These are phyloP conservation scores for Echiichthys vipera DNA, from an alignment of 2,797 vertebrate genomes.

Conservation along the genomic window DNA sequence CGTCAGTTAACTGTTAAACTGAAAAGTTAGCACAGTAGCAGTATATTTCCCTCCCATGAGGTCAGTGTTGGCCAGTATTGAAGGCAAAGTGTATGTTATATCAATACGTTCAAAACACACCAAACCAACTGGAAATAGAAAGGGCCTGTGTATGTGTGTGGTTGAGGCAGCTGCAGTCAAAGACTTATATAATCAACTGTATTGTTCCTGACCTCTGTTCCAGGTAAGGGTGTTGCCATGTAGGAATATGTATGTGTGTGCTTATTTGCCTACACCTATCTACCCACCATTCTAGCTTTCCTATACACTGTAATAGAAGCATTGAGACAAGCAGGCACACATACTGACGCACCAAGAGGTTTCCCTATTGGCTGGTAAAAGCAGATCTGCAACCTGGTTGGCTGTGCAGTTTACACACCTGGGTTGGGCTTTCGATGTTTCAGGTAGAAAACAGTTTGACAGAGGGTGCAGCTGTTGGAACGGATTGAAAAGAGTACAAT, in stretches of 20 bases:
- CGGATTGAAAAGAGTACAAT: background rate
- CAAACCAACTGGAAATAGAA: background rate
- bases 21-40: background rate
- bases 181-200: constrained; percentile 33
- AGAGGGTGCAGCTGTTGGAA: constrained; percentile 10
- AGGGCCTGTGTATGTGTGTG: background rate
- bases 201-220: constrained; percentile 47
- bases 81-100: background rate
- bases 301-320: constrained; percentile 20
- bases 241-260: constrained; percentile 12
- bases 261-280: constrained; percentile 30
- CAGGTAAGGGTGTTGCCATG: constrained; percentile 50
- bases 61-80: background rate
- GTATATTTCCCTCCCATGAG: background rate
- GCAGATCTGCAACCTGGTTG: constrained; percentile 10
- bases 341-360: background rate
- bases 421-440: constrained; percentile 22
- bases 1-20: too few species aligned
- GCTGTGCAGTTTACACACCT: constrained; percentile 28
- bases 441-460: constrained; percentile 14
- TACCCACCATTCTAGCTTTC: constrained; percentile 16
- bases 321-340: constrained; percentile 17
- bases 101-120: constrained; percentile 1
- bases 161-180: background rate
- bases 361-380: constrained; percentile 23